Conservation (phyloP, 2,888 invertebrate genomes). For the Iselma pallidipennis region DNA sequence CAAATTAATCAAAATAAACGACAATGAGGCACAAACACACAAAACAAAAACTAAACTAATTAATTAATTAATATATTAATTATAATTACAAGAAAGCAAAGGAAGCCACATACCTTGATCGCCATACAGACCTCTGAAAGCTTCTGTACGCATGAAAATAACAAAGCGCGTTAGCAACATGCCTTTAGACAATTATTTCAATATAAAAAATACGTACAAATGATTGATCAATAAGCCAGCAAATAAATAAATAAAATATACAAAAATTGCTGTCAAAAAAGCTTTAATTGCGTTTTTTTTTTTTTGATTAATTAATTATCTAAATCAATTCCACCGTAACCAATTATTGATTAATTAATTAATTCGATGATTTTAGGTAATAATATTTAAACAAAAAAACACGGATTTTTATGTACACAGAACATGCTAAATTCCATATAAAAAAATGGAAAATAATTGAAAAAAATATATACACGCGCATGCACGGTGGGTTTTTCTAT, state of each 20-base stretch:
- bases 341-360: not conserved
- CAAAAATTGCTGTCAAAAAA: not conserved
- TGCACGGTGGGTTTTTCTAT: too few species aligned
- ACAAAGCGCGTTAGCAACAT: constrained; percentile 50
- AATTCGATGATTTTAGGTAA: too few species aligned
- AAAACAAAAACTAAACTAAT: not conserved
- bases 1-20: not conserved
- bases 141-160: constrained; percentile 78
- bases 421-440: not conserved
- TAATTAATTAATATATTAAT: too few species aligned
- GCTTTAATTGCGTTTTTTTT: not conserved
- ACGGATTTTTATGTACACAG: too few species aligned
- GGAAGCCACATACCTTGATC: constrained; percentile 73
- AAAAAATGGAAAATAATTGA: not conserved
- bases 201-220: not conserved
- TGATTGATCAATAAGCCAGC: not conserved
- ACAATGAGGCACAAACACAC: constrained; percentile 8
- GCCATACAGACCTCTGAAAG: constrained; percentile 94
- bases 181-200: constrained; percentile 8
- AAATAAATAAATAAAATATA: too few species aligned
- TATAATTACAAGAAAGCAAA: not conserved
- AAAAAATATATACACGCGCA: not conserved
- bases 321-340: not conserved
- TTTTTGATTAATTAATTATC: not conserved
- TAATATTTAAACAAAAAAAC: too few species aligned